Base-by-base conservation (phyloP, 1,140 invertebrate genomes). In the Lucilia sericata region DNA sequence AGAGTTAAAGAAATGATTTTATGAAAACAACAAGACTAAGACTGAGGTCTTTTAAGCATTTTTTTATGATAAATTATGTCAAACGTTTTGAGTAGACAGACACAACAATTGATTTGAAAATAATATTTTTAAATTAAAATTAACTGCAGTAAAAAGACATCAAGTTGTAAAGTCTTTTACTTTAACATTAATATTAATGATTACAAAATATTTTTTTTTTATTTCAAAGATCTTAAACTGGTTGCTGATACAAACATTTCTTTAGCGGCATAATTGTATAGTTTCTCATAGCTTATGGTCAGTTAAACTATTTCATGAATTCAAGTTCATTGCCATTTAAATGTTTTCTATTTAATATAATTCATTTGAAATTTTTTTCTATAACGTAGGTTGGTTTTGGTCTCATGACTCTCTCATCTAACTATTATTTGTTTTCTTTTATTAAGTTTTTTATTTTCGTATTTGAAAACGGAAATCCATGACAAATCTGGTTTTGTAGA, bases 271-370 rank as follows among this genome's bases (percentile, higher is more conserved):
- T 17, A n/a, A n/a, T n/a, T 60, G 0, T 60, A 5, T 17, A 3
- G 55, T 60, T 17, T 60, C 14, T n/a, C 14, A 60, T 2, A 5
- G 55, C 55, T 60, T 7, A 60, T 60, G 55, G 55, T 17, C 14
- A 17, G 14, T n/a, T 60, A 60, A 60, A 60, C 55, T 60, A 60
- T 60, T 17, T 60, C 14, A n/a, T 60, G 55, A 60, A 17, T 60
- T 60, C 55, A 60, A 60, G 55, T 60, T 60, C 55, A 60, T 60
- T 60, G 55, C 55, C 55, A 60, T 60, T n/a, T 42, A 60, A 60
- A 2, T 3, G 55, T n/a, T 60, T 60, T 17, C 13, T 1, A n/a
- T 2, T 12, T 14, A 55, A 55, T 55, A 12, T 55, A 30, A 30
- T 30, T 30, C 25, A 30, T 42, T 42, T 42, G 2, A 42, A 42